Percentiles rank a stretch among this genome's conserved stretches.
Evolutionary conservation across 1,140 invertebrate species (phyloP).

Genomic region (Planococcus citri): DNA sequence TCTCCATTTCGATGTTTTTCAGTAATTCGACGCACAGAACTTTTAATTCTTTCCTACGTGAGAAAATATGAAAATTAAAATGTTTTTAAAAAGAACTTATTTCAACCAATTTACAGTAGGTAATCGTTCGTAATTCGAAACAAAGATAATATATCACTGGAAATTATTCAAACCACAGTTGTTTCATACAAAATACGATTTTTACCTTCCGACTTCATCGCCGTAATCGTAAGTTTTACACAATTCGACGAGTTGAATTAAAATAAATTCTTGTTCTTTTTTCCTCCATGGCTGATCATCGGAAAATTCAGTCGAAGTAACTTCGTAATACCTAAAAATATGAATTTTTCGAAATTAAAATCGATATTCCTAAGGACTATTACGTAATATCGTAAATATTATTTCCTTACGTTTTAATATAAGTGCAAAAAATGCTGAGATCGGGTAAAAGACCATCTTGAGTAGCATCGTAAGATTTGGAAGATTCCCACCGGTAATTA

Average conservation of each 20-base stretch:
- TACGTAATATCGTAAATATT: background rate
- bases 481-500: background rate
- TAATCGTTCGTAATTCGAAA: too few relatives aligned
- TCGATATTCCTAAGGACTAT: background rate
- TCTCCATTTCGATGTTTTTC: background rate
- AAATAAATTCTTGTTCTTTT: constrained; percentile 13
- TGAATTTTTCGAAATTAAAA: background rate
- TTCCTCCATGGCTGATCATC: background rate
- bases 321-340: background rate
- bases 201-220: constrained; percentile 21
- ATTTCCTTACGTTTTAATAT: background rate
- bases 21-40: background rate
- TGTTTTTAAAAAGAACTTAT: background rate
- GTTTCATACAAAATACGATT: too few relatives aligned
- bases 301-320: background rate
- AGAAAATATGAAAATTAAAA: too few relatives aligned
- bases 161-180: too few relatives aligned
- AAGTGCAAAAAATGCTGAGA: background rate
- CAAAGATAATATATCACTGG: too few relatives aligned
- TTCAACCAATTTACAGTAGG: background rate
- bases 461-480: background rate
- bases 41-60: background rate
- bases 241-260: constrained; percentile 14
- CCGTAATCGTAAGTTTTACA: constrained; percentile 12
- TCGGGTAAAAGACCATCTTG: background rate